phyloP scores from a whole-genome alignment of 2,888 invertebrate genomes.

The Vanessa cardui region DNA sequence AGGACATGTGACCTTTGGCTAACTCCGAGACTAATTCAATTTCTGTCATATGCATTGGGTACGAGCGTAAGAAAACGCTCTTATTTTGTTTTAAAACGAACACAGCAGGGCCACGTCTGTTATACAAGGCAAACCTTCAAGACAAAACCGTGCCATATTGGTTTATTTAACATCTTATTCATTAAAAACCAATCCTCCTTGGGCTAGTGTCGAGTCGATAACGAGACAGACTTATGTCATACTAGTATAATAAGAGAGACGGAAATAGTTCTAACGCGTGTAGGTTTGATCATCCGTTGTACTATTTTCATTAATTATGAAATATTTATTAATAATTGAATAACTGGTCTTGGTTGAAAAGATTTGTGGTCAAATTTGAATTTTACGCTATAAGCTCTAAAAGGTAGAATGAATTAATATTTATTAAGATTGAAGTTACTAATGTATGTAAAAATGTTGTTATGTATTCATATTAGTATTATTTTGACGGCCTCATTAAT shows the following conservation, averaged over 20 bases:
- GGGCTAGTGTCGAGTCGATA: conserved; percentile 34
- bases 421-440: too few species aligned
- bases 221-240: conserved; percentile 42
- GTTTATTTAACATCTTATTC: conserved; percentile 34
- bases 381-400: too few species aligned
- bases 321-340: background rate
- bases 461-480: too few species aligned
- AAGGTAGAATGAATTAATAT: too few species aligned
- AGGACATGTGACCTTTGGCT: too few species aligned
- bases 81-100: too few species aligned
- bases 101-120: conserved; percentile 23
- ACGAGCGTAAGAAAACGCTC: too few species aligned
- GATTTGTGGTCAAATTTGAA: too few species aligned
- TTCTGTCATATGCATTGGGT: too few species aligned
- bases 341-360: background rate
- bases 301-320: conserved; percentile 51
- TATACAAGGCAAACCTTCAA: conserved; percentile 30
- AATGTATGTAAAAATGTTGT: too few species aligned
- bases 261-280: conserved; percentile 40
- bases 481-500: too few species aligned
- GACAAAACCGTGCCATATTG: conserved; percentile 27
- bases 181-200: conserved; percentile 42
- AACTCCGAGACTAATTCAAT: too few species aligned
- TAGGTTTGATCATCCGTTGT: conserved; percentile 54
- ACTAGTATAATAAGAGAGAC: conserved; percentile 42